phyloP scores from a whole-genome alignment of 2,797 vertebrate genomes.

The Melanotaenia trifasciata region DNA sequence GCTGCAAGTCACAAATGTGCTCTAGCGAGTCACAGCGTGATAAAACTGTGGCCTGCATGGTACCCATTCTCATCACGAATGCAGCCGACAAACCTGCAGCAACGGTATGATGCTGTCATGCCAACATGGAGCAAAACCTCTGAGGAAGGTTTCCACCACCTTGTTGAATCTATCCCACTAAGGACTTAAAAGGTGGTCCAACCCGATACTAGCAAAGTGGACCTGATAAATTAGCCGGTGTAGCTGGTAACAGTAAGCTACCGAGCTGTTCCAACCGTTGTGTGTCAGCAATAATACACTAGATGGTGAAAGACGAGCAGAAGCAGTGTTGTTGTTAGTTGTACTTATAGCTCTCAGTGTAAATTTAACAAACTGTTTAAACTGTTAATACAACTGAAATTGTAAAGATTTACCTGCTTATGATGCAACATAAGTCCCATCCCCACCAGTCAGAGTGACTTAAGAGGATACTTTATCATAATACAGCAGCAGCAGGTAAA shows the following conservation, averaged over 20 bases:
- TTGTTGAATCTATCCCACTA: too few species aligned
- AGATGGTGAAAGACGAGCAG: not conserved
- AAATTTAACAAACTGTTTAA: not conserved
- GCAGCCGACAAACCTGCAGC: too few species aligned
- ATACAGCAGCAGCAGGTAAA: slow-evolving; percentile 30
- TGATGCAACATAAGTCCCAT: not conserved
- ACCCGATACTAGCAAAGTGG: too few species aligned
- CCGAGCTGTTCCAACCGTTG: not conserved
- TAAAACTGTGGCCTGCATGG: too few species aligned
- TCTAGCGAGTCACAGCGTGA: too few species aligned
- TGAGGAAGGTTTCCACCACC: too few species aligned
- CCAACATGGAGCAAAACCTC: too few species aligned
- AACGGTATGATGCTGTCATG: too few species aligned
- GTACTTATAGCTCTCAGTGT: not conserved
- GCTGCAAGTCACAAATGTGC: too few species aligned
- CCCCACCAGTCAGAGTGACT: slow-evolving; percentile 7
- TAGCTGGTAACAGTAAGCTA: slow-evolving; percentile 13
- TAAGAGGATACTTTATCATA: slow-evolving; percentile 11
- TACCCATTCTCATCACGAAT: too few species aligned
- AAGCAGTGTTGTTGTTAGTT: not conserved
- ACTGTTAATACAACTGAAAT: not conserved
- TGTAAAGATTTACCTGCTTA: not conserved
- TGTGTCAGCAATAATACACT: not conserved
- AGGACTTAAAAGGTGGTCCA: too few species aligned
- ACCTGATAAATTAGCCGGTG: too few species aligned